phyloP scores from a whole-genome alignment of 2,888 invertebrate genomes.

The Venusia cambrica region DNA sequence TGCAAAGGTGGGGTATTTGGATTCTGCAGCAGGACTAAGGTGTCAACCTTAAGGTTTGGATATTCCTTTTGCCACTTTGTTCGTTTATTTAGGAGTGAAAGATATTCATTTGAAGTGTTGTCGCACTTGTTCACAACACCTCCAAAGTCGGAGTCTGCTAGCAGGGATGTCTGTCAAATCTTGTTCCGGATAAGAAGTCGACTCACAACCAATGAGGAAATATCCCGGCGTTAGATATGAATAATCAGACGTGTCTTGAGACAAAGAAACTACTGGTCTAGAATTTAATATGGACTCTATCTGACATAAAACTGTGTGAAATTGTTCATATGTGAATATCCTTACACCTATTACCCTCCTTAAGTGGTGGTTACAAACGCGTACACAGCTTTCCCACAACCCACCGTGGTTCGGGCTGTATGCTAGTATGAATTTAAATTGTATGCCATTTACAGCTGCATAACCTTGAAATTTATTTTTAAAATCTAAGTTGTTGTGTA shows the following conservation, averaged over 20 bases:
- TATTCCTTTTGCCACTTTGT: slow-evolving; percentile 11
- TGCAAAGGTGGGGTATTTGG: slow-evolving; percentile 1
- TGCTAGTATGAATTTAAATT: slow-evolving; percentile 2
- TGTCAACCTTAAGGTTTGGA: slow-evolving; percentile 8
- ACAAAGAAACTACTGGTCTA: slow-evolving; percentile 14
- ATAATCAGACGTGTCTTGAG: slow-evolving; percentile 10
- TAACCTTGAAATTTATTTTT: background rate
- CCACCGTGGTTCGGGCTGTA: slow-evolving; percentile 2
- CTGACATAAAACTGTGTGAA: slow-evolving; percentile 15
- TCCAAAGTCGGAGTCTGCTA: slow-evolving; percentile 7
- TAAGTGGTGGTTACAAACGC: slow-evolving; percentile 4
- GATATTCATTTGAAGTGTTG: slow-evolving; percentile 11
- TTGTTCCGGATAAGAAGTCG: slow-evolving; percentile 11
- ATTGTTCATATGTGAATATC: slow-evolving; percentile 19
- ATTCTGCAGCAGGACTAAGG: slow-evolving; percentile 6
- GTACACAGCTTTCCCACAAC: too few relatives aligned
- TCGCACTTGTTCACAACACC: slow-evolving; percentile 9
- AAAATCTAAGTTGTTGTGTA: slow-evolving; percentile 1
- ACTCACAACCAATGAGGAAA: slow-evolving; percentile 15
- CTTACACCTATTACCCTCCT: slow-evolving; percentile 10
- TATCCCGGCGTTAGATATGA: slow-evolving; percentile 19
- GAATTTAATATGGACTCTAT: slow-evolving; percentile 20
- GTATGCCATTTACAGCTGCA: background rate
- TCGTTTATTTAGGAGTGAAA: slow-evolving; percentile 6
- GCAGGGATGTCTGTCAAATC: slow-evolving; percentile 5